These are phyloP conservation scores for Habroteleia sp. DNA, from an alignment of 2,888 invertebrate species.

Conservation along the genomic window DNA sequence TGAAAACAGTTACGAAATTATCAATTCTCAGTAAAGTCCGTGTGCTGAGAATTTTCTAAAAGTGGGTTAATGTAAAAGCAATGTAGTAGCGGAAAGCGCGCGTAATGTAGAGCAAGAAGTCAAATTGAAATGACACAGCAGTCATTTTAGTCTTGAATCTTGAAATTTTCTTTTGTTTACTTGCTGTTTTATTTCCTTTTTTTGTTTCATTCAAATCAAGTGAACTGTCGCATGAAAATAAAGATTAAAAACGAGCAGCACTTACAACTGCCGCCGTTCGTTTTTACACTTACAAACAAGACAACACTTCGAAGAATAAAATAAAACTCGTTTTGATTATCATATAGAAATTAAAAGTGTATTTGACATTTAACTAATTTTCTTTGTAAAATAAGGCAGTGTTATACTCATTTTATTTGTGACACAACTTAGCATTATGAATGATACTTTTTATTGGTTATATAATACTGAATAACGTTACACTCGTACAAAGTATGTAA, in stretches of 20 bases:
- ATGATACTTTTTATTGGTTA: no score
- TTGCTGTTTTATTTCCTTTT: slow-evolving; percentile 12
- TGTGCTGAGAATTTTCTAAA: slow-evolving; percentile 31
- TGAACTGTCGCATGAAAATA: slow-evolving; percentile 16
- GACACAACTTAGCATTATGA: no score
- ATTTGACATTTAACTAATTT: slow-evolving; percentile 3
- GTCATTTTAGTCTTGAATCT: slow-evolving; percentile 48
- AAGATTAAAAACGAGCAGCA: slow-evolving; percentile 29
- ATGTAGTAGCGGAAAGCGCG: slow-evolving; percentile 47
- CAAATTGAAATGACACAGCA: slow-evolving; percentile 47
- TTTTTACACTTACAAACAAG: neutral
- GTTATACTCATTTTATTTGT: no score
- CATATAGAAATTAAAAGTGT: slow-evolving; percentile 18
- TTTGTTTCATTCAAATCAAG: slow-evolving; percentile 48
- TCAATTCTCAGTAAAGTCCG: slow-evolving; percentile 47
- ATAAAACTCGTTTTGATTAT: slow-evolving; percentile 21
- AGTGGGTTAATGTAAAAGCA: slow-evolving; percentile 62
- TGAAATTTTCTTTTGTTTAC: slow-evolving; percentile 29
- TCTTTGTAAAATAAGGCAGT: no score
- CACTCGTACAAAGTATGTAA: no score
- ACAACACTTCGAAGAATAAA: slow-evolving; percentile 15
- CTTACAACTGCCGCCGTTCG: slow-evolving; percentile 16
- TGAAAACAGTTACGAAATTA: slow-evolving; percentile 48
- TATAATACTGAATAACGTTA: no score
- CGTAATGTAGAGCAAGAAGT: slow-evolving; percentile 44